Base-by-base conservation (phyloP, 2,888 invertebrate species). In the Apodemia mormo region DNA sequence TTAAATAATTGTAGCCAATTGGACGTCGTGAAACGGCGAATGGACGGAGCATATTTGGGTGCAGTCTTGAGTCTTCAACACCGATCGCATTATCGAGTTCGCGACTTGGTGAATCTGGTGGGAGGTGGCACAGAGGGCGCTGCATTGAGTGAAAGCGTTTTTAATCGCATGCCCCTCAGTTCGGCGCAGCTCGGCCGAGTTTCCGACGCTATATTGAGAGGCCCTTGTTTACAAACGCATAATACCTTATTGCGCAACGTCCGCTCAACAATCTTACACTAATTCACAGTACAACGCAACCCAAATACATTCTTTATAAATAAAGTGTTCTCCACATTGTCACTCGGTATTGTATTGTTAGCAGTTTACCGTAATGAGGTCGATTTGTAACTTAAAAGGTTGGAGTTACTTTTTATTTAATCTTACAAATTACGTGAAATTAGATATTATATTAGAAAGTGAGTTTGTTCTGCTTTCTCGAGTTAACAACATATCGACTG, bases 91-190 rank as follows among this genome's bases (percentile, higher is more conserved):
- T 72, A 82, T 78, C 81, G 75, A 84, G 80, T 85, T 84, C 80
- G 79, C 84, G 80, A 75, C 68, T 72, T 69, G 70, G 64, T 66
- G 73, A 70, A 70, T 71, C 71, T 56, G 70, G 73, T 69, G 71
- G 70, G 75, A 72, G 74, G 77, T 66, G 67, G 72, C 72, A 73
- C 69, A 72, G 72, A 73, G 77, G 74, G 76, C 76, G 72, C 75
- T 74, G 74, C 75, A 76, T 75, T 77, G 78, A 85, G 89, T 90
- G 91, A 91, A 91, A 91, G 90, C 88, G 89, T 88, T 88, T 40
- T 87, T 81, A 84, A 88, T 87, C 86, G 84, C 81, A 83, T 86
- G 85, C 82, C 83, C 78, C 78, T 78, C 30, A 61, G 68, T 81
- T 79, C 84, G 80, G 80, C 79, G 84, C 86, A 84, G 85, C 84